phyloP scores from a whole-genome alignment of 1,140 invertebrate genomes.

The Platyscapa corneri region DNA sequence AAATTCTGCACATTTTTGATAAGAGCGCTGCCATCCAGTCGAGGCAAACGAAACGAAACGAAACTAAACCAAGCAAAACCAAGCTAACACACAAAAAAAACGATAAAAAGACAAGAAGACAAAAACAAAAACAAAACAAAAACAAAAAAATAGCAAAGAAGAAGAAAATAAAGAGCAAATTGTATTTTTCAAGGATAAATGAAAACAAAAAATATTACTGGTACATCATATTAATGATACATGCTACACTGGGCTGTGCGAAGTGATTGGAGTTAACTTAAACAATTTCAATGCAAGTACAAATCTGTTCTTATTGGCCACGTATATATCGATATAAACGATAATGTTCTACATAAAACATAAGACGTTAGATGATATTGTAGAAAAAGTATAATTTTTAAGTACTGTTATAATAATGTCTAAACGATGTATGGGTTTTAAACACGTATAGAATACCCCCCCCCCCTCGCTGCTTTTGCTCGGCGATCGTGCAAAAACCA shows the following conservation, averaged over 20 bases:
- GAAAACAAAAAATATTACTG: slow-evolving; percentile 67
- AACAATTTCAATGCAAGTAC: slow-evolving; percentile 75
- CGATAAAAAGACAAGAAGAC: too few species aligned
- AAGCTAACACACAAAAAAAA: too few species aligned
- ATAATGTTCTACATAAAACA: slow-evolving; percentile 66
- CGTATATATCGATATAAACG: slow-evolving; percentile 71
- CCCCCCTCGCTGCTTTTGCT: slow-evolving; percentile 22
- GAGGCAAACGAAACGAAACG: background rate
- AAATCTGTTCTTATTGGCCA: slow-evolving; percentile 76
- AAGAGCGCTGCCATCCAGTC: slow-evolving; percentile 73
- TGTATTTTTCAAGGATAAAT: slow-evolving; percentile 73
- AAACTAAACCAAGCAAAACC: slow-evolving; percentile 52
- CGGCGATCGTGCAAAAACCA: slow-evolving; percentile 1
- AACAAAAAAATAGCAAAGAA: too few species aligned
- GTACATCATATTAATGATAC: slow-evolving; percentile 67
- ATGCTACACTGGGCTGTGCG: slow-evolving; percentile 74
- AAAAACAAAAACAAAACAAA: too few species aligned
- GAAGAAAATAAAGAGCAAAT: slow-evolving; percentile 56
- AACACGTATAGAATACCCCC: slow-evolving; percentile 37
- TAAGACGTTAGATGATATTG: slow-evolving; percentile 72
- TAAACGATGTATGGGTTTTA: slow-evolving; percentile 48
- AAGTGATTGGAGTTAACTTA: slow-evolving; percentile 75
- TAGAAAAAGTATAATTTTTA: slow-evolving; percentile 70
- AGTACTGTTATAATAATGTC: slow-evolving; percentile 68
- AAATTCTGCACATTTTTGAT: slow-evolving; percentile 64